Percentiles rank a stretch among this genome's conserved stretches.
Evolutionary conservation across 1,140 invertebrate species (phyloP).

Genomic region (Limonius californicus): DNA sequence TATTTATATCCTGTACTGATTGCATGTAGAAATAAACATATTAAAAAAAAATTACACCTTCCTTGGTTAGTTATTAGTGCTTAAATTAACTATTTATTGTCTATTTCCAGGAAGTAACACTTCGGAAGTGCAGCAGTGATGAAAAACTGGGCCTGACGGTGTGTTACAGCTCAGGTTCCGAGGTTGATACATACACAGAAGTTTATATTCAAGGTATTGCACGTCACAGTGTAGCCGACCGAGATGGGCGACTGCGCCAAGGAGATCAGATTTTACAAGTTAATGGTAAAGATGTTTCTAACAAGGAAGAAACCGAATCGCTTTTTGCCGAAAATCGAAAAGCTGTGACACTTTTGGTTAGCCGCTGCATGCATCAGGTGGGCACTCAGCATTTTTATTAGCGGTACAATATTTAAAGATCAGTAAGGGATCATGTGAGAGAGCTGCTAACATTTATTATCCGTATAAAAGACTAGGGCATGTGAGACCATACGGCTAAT

Average conservation of each 20-base stretch:
- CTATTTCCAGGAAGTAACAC: constrained; percentile 64
- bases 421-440: too few relatives aligned
- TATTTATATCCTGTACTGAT: too few relatives aligned
- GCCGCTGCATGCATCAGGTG: constrained; percentile 55
- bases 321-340: constrained; percentile 53
- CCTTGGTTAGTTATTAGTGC: too few relatives aligned
- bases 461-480: too few relatives aligned
- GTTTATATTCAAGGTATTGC: constrained; percentile 72
- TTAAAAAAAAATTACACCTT: too few relatives aligned
- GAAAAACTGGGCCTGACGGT: constrained; percentile 67
- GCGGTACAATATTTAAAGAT: too few relatives aligned
- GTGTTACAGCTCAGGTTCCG: constrained; percentile 61
- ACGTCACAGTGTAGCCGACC: constrained; percentile 62
- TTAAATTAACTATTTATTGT: too few relatives aligned
- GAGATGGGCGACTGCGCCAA: constrained; percentile 64
- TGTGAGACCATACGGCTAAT: too few relatives aligned
- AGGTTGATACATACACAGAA: constrained; percentile 55
- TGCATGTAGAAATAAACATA: too few relatives aligned
- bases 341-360: constrained; percentile 55
- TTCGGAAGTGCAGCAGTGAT: constrained; percentile 54
- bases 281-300: constrained; percentile 56
- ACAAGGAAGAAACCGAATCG: constrained; percentile 55
- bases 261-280: constrained; percentile 73
- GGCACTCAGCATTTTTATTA: too few relatives aligned
- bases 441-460: too few relatives aligned